Percentiles rank a stretch among this genome's conserved stretches.
Evolutionary conservation across 2,113 vertebrate species (phyloP).

Genomic region (Nannospalax galili): DNA sequence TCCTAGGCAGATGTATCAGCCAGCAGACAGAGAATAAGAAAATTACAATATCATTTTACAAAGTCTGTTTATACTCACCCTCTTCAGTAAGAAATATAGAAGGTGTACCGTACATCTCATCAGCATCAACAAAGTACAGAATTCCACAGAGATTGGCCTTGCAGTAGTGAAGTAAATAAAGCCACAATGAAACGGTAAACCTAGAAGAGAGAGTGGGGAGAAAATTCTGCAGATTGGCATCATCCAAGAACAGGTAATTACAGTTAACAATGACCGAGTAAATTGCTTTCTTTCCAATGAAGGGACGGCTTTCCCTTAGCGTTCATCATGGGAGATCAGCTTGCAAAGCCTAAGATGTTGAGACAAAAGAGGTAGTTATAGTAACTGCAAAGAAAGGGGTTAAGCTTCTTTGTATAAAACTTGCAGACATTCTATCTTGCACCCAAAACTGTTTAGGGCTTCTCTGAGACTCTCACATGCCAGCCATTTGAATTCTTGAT

Average conservation of each 20-base stretch:
- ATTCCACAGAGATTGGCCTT: constrained; percentile 88
- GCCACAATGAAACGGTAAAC: constrained; percentile 93
- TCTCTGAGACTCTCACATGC: constrained; percentile 12
- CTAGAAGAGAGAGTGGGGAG: constrained; percentile 83
- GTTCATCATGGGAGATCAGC: constrained; percentile 69
- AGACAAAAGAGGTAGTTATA: constrained; percentile 72
- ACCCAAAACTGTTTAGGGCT: neutral
- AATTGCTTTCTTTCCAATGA: constrained; percentile 74
- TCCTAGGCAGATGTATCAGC: neutral
- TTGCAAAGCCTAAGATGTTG: constrained; percentile 64
- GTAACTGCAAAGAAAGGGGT: constrained; percentile 53
- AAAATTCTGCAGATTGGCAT: constrained; percentile 69
- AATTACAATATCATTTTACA: neutral
- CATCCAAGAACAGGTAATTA: constrained; percentile 75
- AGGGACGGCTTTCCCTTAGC: constrained; percentile 54
- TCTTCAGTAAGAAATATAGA: constrained; percentile 91
- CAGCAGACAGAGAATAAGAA: constrained; percentile 17
- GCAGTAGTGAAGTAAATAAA: constrained; percentile 93
- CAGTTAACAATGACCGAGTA: constrained; percentile 70
- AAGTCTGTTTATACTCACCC: constrained; percentile 85
- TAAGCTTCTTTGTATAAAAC: constrained; percentile 14
- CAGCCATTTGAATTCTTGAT: constrained; percentile 63
- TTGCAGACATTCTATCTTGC: neutral
- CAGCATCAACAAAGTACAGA: constrained; percentile 90
- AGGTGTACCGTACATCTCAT: constrained; percentile 88